phyloP scores from a whole-genome alignment of 2,113 vertebrate species.

The Sisor rabdophorus region DNA sequence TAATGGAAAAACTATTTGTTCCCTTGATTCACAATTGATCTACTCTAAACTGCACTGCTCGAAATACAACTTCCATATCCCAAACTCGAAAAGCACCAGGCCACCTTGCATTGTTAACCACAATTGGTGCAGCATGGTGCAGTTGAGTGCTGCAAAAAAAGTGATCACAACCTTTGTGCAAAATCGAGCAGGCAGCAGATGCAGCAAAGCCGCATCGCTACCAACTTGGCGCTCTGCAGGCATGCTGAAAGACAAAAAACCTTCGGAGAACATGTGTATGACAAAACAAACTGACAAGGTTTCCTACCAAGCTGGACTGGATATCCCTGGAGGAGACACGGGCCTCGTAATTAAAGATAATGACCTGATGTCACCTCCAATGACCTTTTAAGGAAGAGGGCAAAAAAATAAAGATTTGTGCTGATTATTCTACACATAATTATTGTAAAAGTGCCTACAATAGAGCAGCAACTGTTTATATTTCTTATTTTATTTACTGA shows the following conservation, averaged over 20 bases:
- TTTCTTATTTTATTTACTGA: no score
- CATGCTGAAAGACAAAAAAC: neutral
- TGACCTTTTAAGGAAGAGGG: neutral
- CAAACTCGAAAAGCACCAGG: conserved; percentile 5
- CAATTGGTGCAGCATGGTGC: conserved; percentile 41
- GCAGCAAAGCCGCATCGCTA: neutral
- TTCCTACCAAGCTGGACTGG: neutral
- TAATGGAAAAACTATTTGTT: no score
- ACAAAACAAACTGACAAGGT: neutral
- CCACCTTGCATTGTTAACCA: conserved; percentile 38
- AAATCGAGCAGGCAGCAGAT: neutral
- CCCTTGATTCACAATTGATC: no score
- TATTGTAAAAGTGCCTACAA: neutral
- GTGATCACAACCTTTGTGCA: neutral
- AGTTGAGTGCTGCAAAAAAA: neutral
- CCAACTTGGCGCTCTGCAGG: neutral
- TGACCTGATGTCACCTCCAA: no score
- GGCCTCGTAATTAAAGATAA: neutral
- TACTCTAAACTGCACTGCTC: neutral
- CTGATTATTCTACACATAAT: neutral
- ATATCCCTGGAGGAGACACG: neutral
- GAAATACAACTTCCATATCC: conserved; percentile 12
- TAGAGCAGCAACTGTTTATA: no score
- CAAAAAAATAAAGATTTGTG: neutral
- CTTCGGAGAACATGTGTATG: conserved; percentile 17